Percentiles rank a stretch among this genome's conserved stretches.
These are phyloP conservation scores for Argyrosomus japonicus DNA, from an alignment of 2,113 vertebrate species.

Conservation along the genomic window DNA sequence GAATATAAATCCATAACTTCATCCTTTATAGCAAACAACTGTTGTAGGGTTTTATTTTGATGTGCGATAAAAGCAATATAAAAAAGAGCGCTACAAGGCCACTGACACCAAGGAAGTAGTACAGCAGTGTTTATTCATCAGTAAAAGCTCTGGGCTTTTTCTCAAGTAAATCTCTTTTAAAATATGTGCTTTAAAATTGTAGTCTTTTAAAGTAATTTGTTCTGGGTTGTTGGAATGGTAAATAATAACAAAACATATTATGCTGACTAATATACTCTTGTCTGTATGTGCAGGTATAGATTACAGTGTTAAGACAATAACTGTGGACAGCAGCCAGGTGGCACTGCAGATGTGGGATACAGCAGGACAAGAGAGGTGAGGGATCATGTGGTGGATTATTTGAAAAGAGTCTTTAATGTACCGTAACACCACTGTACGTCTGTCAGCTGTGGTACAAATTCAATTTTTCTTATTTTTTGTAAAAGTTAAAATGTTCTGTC, in stretches of 20 bases:
- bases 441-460: neutral
- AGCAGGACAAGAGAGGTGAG: slow-evolving; percentile 92
- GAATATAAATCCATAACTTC: no score
- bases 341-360: slow-evolving; percentile 96
- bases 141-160: no score
- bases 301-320: slow-evolving; percentile 92
- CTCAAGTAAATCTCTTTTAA: no score
- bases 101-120: no score
- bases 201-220: neutral
- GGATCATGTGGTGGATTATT: neutral
- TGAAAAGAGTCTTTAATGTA: neutral
- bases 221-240: neutral
- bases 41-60: no score
- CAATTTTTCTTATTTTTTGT: neutral
- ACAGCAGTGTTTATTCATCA: no score
- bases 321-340: slow-evolving; percentile 87
- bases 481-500: neutral
- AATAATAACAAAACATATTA: neutral
- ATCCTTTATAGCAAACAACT: no score
- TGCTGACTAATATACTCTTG: neutral
- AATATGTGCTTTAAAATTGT: no score
- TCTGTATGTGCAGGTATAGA: slow-evolving; percentile 87
- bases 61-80: no score
- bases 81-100: no score
- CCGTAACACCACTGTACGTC: neutral